Base-by-base conservation (phyloP, 2,888 invertebrate genomes). In the Apantesis nais region DNA sequence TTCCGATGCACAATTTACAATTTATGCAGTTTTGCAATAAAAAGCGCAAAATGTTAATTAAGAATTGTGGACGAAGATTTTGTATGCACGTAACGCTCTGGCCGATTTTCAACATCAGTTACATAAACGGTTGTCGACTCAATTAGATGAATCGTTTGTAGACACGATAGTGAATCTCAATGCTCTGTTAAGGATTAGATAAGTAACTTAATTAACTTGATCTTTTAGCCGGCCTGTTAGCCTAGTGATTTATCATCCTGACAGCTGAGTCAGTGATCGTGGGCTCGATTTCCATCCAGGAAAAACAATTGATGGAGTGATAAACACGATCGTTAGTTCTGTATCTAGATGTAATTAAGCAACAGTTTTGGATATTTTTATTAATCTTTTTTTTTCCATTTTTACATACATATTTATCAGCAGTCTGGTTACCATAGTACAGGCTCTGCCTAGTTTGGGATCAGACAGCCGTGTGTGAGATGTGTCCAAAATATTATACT, bases 181-280 rank as follows among this genome's bases (percentile, higher is more conserved):
- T 25, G 52, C 65, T 55, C 25, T 37, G 52, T 29, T 65, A 65
- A 48, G 34, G 65, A 65, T 65, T 52, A 65, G 22, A n/a, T 34
- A 64, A 48, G 12, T 44, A 11, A 34, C 22, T 64, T 64, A 64
- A 44, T 64, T 64, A 31, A 44, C 31, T 44, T 22, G 22, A 5
- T 48, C 22, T 48, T 48, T 14, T 16, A 41, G 5, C 1, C 7
- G 8, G 48, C 14, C 48, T 48, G 8, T 1, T 39, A 8, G 11
- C 39, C 11, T 31, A 9, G 62, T 16, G 39, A 25, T 34, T 34
- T 4, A 5, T 34, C 2, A 34, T 34, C 34, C 34, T 34, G 5
- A 34, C 34, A 4, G 5, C 34, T 34, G 34, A 34, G 34, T 34
- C 34, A 34, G 34, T 4, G 5, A 5, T 34, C 34, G 34, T 34